Evolutionary conservation across 2,888 invertebrate genomes (phyloP).

Genomic region (Patella caerulea): DNA sequence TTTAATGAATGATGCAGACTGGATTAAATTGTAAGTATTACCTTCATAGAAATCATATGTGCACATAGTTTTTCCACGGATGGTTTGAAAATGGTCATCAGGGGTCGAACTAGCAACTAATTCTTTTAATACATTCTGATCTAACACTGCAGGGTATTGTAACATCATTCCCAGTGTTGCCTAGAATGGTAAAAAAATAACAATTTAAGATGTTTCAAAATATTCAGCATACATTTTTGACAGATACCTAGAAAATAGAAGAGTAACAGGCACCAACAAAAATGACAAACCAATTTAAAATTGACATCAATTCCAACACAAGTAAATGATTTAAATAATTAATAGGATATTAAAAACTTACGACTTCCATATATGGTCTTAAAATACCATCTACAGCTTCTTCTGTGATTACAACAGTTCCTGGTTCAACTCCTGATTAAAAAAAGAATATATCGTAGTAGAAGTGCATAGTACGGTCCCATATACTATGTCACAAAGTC

Average conservation of each 20-base stretch:
- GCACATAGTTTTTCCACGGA: conserved; percentile 94
- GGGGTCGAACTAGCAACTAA: conserved; percentile 81
- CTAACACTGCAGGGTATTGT: conserved; percentile 84
- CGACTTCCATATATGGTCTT: conserved; percentile 87
- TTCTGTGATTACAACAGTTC: conserved; percentile 95
- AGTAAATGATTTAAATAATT: no score
- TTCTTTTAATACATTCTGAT: conserved; percentile 85
- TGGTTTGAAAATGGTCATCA: conserved; percentile 76
- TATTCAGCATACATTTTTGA: conserved; percentile 5
- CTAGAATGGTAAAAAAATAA: conserved; percentile 44
- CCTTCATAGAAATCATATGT: conserved; percentile 96
- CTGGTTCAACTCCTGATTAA: conserved; percentile 71
- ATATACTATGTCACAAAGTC: no score
- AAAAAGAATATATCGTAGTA: not conserved
- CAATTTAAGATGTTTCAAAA: conserved; percentile 13
- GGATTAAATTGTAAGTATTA: conserved; percentile 27
- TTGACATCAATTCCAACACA: no score
- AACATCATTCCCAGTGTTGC: conserved; percentile 68
- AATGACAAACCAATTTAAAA: no score
- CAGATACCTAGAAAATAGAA: no score
- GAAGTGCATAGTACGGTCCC: no score
- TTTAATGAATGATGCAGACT: no score
- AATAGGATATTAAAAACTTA: conserved; percentile 72
- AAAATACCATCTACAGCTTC: conserved; percentile 92
- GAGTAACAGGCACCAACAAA: no score